Conservation (phyloP, 1,140 invertebrate genomes). For the Eciton burchellii region DNA sequence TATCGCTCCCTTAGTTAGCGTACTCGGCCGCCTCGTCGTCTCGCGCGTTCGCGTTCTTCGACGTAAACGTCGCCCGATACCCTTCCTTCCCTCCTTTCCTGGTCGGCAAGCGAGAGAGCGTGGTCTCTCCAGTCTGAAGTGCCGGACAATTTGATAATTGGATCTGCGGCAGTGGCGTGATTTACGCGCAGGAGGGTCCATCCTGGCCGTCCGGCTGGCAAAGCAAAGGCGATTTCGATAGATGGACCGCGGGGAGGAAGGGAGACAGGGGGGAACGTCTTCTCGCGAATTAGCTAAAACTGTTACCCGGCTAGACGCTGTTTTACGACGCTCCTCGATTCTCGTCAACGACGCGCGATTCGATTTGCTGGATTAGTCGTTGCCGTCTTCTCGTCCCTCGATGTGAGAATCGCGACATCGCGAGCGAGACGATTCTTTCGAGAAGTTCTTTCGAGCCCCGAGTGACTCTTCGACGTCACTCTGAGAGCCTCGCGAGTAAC, state of each 20-base stretch:
- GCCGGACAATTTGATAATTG: conserved; percentile 84
- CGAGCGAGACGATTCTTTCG: neutral
- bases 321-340: conserved; percentile 72
- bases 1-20: conserved; percentile 72
- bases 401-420: too few relatives aligned
- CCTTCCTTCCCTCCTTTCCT: conserved; percentile 16
- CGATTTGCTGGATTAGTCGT: neutral
- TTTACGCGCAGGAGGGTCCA: conserved; percentile 79
- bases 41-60: conserved; percentile 30
- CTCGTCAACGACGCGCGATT: conserved; percentile 34
- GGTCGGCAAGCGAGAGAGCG: conserved; percentile 28
- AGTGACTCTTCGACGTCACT: too few relatives aligned
- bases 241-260: conserved; percentile 24
- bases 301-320: conserved; percentile 73
- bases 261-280: conserved; percentile 52
- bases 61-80: conserved; percentile 48
- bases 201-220: conserved; percentile 72
- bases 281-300: conserved; percentile 77
- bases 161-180: conserved; percentile 79
- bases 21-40: conserved; percentile 61
- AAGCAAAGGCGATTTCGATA: conserved; percentile 65
- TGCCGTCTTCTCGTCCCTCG: neutral
- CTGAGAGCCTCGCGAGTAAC: neutral
- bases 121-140: conserved; percentile 65
- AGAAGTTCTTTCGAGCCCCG: neutral